Conservation (phyloP, 2,797 vertebrate species). For the Phylloscopus collybita region DNA sequence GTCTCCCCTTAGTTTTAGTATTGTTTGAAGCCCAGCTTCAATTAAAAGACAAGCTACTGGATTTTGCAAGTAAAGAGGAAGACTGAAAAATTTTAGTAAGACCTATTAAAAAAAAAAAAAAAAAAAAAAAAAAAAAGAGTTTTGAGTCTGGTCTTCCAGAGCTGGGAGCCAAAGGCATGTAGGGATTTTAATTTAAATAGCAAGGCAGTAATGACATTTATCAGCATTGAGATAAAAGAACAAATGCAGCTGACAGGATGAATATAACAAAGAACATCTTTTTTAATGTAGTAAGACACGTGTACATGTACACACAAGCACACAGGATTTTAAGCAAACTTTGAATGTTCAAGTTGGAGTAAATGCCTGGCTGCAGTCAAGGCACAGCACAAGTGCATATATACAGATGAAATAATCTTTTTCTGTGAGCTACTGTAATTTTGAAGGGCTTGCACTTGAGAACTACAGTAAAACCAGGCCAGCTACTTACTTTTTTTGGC, state of each 20-base stretch:
- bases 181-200: background rate
- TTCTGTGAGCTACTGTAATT: background rate
- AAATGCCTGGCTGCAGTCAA: background rate
- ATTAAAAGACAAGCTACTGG: background rate
- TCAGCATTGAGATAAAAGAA: background rate
- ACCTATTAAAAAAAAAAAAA: background rate
- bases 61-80: background rate
- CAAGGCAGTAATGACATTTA: background rate
- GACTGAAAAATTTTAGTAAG: background rate
- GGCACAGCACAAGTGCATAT: background rate
- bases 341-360: background rate
- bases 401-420: background rate
- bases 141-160: background rate
- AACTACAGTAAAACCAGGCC: background rate
- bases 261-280: background rate
- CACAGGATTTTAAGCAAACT: background rate
- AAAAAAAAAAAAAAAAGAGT: background rate
- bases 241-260: background rate
- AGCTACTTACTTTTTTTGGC: constrained; percentile 82
- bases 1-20: background rate
- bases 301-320: fast-evolving
- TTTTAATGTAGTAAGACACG: background rate
- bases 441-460: background rate
- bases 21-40: background rate
- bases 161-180: background rate